Percentiles rank a stretch among this genome's conserved stretches.
Evolutionary conservation across 92 coral and sea anemone genomes (phyloP).

Genomic region (Montipora capitata): DNA sequence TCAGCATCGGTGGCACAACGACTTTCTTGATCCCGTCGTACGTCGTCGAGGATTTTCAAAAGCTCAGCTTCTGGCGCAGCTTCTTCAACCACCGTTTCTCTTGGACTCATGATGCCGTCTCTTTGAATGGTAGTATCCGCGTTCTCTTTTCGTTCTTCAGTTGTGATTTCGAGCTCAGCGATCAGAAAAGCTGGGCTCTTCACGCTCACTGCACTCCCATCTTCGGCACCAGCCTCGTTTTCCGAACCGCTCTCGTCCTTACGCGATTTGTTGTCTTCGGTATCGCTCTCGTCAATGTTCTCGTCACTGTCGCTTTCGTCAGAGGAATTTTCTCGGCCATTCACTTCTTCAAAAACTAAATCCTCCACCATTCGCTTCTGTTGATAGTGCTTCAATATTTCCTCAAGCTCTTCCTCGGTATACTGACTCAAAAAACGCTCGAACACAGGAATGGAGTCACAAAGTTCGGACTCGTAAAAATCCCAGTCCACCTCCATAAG

Average conservation of each 20-base stretch:
- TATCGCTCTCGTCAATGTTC: constrained; percentile 41
- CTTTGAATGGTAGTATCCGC: background rate
- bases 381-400: constrained; percentile 45
- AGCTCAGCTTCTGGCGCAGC: constrained; percentile 65
- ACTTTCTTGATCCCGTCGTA: constrained; percentile 26
- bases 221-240: constrained; percentile 9
- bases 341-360: constrained; percentile 42
- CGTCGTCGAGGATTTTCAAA: constrained; percentile 69
- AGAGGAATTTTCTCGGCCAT: constrained; percentile 46
- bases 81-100: background rate
- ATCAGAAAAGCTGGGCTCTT: constrained; percentile 13
- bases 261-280: constrained; percentile 55
- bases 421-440: constrained; percentile 79
- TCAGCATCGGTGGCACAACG: constrained; percentile 84
- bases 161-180: constrained; percentile 13
- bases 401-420: constrained; percentile 78
- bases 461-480: constrained; percentile 85
- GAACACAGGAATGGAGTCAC: constrained; percentile 87
- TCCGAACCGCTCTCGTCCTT: constrained; percentile 36
- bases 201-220: constrained; percentile 10
- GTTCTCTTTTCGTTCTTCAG: background rate
- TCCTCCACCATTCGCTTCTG: constrained; percentile 71
- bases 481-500: constrained; percentile 92
- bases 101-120: background rate
- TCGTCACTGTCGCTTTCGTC: constrained; percentile 56